These are phyloP conservation scores for Salticus scenicus DNA, from an alignment of 2,888 invertebrate species.

Conservation along the genomic window DNA sequence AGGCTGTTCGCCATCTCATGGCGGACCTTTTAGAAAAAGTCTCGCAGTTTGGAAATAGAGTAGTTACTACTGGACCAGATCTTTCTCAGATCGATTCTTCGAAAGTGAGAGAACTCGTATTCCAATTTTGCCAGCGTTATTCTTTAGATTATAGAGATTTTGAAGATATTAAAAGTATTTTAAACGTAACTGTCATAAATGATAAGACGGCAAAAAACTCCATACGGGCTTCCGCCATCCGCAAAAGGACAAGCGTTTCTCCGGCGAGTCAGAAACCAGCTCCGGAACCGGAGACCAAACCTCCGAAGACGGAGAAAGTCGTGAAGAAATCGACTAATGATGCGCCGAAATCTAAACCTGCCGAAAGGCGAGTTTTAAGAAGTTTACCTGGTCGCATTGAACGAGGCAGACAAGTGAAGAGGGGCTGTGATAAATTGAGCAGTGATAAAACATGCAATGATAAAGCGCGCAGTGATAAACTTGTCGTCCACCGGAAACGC, in stretches of 20 bases:
- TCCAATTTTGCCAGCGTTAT: conserved; percentile 54
- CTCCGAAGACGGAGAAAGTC: conserved; percentile 29
- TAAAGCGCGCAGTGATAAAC: background rate
- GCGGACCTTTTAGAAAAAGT: conserved; percentile 38
- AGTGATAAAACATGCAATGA: too few relatives aligned
- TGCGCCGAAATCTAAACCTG: background rate
- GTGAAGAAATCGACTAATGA: conserved; percentile 24
- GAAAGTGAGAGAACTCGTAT: conserved; percentile 41
- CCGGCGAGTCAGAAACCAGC: conserved; percentile 3
- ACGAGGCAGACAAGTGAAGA: conserved; percentile 1
- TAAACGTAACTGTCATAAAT: conserved; percentile 26
- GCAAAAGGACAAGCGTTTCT: conserved; percentile 57
- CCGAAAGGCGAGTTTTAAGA: conserved; percentile 28
- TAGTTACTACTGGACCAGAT: conserved; percentile 31
- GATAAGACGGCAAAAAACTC: conserved; percentile 64
- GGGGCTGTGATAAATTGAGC: background rate
- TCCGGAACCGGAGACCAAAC: background rate
- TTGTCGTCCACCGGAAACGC: conserved; percentile 13
- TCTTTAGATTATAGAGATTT: conserved; percentile 60
- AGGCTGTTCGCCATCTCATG: conserved; percentile 38
- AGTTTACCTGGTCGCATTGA: conserved; percentile 39
- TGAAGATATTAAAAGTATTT: conserved; percentile 30
- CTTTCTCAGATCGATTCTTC: conserved; percentile 26
- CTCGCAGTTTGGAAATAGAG: conserved; percentile 17
- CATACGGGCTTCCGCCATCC: conserved; percentile 67